These are phyloP conservation scores for Eremobia ochroleuca DNA, from an alignment of 2,888 invertebrate species.

Conservation along the genomic window DNA sequence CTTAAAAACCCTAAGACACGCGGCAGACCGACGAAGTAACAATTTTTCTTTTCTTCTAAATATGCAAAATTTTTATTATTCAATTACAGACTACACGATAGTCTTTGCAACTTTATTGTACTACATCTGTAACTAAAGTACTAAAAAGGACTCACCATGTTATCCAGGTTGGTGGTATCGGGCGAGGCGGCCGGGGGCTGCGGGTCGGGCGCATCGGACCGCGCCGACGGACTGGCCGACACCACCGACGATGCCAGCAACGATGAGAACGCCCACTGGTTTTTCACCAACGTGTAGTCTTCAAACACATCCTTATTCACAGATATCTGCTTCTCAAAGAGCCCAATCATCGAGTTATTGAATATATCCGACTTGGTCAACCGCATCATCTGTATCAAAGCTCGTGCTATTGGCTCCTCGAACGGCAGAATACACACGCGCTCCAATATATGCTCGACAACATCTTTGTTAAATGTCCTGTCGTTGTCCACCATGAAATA, in stretches of 20 bases:
- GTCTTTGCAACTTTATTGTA: not conserved
- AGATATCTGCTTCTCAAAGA: slow-evolving; percentile 76
- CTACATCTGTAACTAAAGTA: not conserved
- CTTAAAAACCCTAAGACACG: no score
- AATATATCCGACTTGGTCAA: slow-evolving; percentile 77
- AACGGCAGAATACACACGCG: slow-evolving; percentile 81
- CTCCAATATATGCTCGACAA: slow-evolving; percentile 78
- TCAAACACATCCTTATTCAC: slow-evolving; percentile 66
- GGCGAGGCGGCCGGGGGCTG: slow-evolving; percentile 73
- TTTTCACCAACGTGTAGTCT: slow-evolving; percentile 65
- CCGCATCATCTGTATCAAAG: slow-evolving; percentile 76
- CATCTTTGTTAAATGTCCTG: slow-evolving; percentile 71
- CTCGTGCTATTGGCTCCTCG: slow-evolving; percentile 73
- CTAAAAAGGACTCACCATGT: slow-evolving; percentile 74
- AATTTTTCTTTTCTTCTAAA: not conserved
- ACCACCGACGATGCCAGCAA: slow-evolving; percentile 31
- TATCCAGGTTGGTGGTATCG: slow-evolving; percentile 81
- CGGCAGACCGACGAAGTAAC: not conserved
- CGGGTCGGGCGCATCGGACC: not conserved
- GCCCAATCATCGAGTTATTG: slow-evolving; percentile 69
- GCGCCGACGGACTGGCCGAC: not conserved
- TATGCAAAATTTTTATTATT: not conserved
- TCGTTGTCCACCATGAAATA: slow-evolving; percentile 73
- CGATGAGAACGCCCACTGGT: slow-evolving; percentile 33
- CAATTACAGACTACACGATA: not conserved